These are phyloP conservation scores for Ligdia adustata DNA, from an alignment of 2,888 invertebrate genomes.

Conservation along the genomic window DNA sequence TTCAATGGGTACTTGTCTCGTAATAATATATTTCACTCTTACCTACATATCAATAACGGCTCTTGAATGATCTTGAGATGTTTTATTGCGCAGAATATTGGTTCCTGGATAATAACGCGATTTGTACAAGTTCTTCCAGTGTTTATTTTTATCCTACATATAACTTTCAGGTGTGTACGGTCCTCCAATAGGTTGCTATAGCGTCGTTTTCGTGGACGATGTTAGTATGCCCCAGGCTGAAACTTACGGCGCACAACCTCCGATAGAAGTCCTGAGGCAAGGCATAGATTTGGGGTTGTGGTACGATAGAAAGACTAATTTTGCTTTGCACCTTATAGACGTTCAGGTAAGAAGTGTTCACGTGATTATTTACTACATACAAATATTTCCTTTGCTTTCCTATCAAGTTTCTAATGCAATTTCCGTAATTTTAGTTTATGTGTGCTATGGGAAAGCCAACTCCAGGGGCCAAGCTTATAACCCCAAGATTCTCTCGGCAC, in stretches of 20 bases:
- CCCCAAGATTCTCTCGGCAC: conserved; percentile 93
- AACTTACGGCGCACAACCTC: conserved; percentile 96
- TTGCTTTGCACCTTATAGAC: conserved; percentile 92
- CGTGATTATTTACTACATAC: too few species aligned
- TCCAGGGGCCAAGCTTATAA: conserved; percentile 92
- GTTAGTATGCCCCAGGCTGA: conserved; percentile 97
- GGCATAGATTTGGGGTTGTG: conserved; percentile 95
- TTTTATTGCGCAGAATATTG: neutral
- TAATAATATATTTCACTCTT: neutral
- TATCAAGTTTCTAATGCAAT: too few species aligned
- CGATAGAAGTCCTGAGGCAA: conserved; percentile 95
- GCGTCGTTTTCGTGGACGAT: conserved; percentile 97
- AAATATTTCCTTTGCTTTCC: too few species aligned
- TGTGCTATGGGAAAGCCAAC: conserved; percentile 94
- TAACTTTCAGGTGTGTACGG: conserved; percentile 90
- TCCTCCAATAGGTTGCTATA: conserved; percentile 94
- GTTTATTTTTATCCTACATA: neutral
- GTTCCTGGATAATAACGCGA: neutral
- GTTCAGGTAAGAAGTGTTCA: conserved; percentile 86
- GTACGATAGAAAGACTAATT: conserved; percentile 93
- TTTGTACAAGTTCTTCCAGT: neutral
- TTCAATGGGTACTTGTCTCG: too few species aligned
- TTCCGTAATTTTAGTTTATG: conserved; percentile 88
- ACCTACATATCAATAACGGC: neutral
- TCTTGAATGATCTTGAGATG: neutral